A percentile compares a stretch with the other conserved stretches of the same genome.
Conservation (phyloP, 2,888 invertebrate species). For the Pyrochroa serraticornis region DNA sequence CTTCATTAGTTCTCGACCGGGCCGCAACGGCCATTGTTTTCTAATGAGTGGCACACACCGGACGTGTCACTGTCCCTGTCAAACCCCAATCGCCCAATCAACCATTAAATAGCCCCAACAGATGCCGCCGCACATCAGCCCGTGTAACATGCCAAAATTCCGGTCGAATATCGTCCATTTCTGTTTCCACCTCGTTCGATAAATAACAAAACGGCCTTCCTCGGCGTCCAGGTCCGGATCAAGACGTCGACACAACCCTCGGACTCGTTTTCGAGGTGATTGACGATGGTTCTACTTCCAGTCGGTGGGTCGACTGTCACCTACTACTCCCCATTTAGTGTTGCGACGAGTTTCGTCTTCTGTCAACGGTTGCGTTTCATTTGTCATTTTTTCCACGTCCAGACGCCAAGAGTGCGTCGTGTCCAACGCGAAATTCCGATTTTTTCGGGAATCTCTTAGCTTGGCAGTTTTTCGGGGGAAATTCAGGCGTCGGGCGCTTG, state of each 20-base stretch:
- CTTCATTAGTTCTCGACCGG: too few species aligned
- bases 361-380: conserved; percentile 18
- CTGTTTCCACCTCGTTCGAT: too few species aligned
- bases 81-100: conserved; percentile 6
- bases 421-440: too few species aligned
- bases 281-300: conserved; percentile 6
- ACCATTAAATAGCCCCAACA: conserved; percentile 4
- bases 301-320: conserved; percentile 19
- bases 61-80: background rate
- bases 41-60: background rate
- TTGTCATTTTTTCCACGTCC: conserved; percentile 18
- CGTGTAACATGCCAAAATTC: background rate
- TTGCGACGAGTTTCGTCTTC: background rate
- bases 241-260: too few species aligned
- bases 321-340: conserved; percentile 7
- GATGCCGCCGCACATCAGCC: conserved; percentile 1
- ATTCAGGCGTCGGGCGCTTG: background rate
- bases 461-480: too few species aligned
- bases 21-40: background rate
- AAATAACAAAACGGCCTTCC: too few species aligned
- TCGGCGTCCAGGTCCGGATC: too few species aligned
- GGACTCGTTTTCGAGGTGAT: conserved; percentile 5
- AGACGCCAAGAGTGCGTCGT: background rate
- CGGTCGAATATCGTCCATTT: background rate
- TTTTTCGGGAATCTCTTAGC: too few species aligned